Evolutionary conservation across 2,888 invertebrate species (phyloP).

Genomic region (Hypolimnas misippus): DNA sequence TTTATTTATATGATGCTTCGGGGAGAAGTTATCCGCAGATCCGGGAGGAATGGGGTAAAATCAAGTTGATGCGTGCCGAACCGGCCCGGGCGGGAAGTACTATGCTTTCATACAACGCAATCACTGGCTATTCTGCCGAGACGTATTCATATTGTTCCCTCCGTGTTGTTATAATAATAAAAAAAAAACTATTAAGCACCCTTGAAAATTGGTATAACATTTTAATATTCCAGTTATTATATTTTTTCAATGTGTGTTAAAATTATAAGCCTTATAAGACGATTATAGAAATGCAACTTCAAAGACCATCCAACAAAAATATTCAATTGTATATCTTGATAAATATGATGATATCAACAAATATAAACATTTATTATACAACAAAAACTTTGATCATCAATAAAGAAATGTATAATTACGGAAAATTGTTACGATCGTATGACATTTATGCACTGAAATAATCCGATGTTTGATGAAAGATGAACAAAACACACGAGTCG

Average conservation of each 20-base stretch:
- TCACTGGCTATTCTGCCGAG: constrained; percentile 8
- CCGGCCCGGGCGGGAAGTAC: constrained; percentile 18
- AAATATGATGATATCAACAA: no score
- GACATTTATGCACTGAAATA: constrained; percentile 16
- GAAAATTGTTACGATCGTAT: not conserved
- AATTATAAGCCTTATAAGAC: no score
- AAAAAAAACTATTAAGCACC: no score
- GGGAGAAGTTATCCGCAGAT: constrained; percentile 79
- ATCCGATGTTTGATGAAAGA: constrained; percentile 37
- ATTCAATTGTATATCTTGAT: no score
- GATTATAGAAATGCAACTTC: no score
- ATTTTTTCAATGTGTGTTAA: not conserved
- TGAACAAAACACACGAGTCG: constrained; percentile 45
- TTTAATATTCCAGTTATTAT: no score
- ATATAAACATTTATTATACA: no score
- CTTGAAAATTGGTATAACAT: no score
- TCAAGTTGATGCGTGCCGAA: constrained; percentile 75
- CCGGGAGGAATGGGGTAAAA: constrained; percentile 65
- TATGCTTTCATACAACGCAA: constrained; percentile 16
- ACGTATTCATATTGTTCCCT: constrained; percentile 2
- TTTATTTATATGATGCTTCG: constrained; percentile 83
- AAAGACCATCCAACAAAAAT: no score
- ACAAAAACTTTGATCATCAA: no score
- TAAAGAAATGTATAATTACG: not conserved
- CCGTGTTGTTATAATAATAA: no score